These are phyloP conservation scores for Xanthorhoe designata DNA, from an alignment of 2,888 invertebrate species.

Conservation along the genomic window DNA sequence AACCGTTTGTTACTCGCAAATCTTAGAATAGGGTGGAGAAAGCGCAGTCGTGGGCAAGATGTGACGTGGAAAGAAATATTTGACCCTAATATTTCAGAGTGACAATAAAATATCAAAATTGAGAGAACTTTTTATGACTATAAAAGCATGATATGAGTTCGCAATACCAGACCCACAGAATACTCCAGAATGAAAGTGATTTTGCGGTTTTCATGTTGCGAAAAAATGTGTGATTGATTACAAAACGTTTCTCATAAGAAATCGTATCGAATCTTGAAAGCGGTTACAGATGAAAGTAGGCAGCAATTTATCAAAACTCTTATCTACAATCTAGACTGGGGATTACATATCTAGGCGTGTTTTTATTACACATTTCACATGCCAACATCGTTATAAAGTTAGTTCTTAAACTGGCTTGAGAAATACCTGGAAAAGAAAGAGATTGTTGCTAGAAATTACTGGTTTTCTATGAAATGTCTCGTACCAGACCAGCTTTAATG, in stretches of 20 bases:
- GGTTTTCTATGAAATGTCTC: neutral
- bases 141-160: neutral
- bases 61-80: too few relatives aligned
- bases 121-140: neutral
- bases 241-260: slow-evolving; percentile 32
- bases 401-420: slow-evolving; percentile 15
- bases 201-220: slow-evolving; percentile 17
- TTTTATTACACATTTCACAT: slow-evolving; percentile 24
- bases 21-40: too few relatives aligned
- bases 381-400: slow-evolving; percentile 14
- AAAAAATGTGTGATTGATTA: slow-evolving; percentile 29
- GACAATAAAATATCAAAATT: too few relatives aligned
- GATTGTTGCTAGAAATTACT: neutral
- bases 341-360: slow-evolving; percentile 31
- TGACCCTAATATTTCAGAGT: too few relatives aligned
- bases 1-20: neutral
- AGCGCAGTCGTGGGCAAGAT: too few relatives aligned
- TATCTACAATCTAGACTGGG: slow-evolving; percentile 36
- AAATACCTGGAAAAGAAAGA: slow-evolving; percentile 10
- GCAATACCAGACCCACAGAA: neutral
- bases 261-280: slow-evolving; percentile 40
- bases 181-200: slow-evolving; percentile 5
- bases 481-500: neutral
- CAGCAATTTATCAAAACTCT: slow-evolving; percentile 31
- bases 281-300: slow-evolving; percentile 36